Evolutionary conservation across 2,797 vertebrate genomes (phyloP).

Genomic region (Myioborus miniatus): DNA sequence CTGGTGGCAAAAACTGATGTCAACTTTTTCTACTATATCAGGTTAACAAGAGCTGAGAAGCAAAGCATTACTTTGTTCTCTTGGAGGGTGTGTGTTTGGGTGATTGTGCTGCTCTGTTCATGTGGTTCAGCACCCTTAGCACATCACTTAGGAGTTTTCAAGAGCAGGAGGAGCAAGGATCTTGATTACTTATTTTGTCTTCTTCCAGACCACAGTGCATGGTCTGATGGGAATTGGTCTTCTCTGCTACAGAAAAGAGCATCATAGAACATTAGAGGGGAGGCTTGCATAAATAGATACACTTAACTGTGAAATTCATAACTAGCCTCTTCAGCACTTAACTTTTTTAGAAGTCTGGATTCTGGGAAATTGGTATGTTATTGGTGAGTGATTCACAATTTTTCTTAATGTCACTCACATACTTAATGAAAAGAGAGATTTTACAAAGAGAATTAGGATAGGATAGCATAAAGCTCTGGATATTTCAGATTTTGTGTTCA

Average conservation of each 20-base stretch:
- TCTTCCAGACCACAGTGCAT: not conserved
- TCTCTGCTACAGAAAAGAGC: not conserved
- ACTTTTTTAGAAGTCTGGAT: slow-evolving; percentile 24
- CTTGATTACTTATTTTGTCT: not conserved
- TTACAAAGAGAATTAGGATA: not conserved
- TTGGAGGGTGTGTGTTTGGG: not conserved
- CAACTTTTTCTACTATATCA: not conserved
- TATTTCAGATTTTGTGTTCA: not conserved
- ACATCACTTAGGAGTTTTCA: not conserved
- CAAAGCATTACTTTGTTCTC: not conserved
- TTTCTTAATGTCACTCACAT: slow-evolving; percentile 52
- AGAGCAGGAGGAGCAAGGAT: not conserved
- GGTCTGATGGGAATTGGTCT: not conserved
- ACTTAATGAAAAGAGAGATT: slow-evolving; percentile 6
- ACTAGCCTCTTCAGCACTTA: slow-evolving; percentile 42
- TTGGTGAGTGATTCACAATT: slow-evolving; percentile 31
- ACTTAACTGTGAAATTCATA: slow-evolving; percentile 32
- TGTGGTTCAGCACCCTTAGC: slow-evolving; percentile 1
- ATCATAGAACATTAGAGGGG: not conserved
- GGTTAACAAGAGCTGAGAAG: not conserved
- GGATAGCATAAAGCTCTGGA: not conserved
- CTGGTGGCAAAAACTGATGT: not conserved
- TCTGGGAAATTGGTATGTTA: slow-evolving; percentile 33
- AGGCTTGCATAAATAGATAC: slow-evolving; percentile 8
- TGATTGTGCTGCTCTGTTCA: not conserved